These are phyloP conservation scores for Xenus cinereus DNA, from an alignment of 2,113 vertebrate genomes.

Conservation along the genomic window DNA sequence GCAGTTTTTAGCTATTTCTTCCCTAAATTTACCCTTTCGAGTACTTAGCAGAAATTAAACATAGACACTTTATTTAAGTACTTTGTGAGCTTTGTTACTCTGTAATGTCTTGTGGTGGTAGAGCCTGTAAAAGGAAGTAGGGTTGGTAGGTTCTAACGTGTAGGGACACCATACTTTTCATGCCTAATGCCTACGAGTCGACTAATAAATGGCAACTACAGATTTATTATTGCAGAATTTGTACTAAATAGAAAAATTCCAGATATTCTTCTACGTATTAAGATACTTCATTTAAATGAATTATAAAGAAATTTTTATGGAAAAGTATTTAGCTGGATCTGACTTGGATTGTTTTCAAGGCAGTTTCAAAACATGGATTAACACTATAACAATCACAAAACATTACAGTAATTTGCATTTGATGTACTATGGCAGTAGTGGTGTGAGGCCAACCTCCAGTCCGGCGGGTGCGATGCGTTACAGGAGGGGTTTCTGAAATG, in stretches of 20 bases:
- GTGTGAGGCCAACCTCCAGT: constrained; percentile 42
- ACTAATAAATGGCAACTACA: constrained; percentile 74
- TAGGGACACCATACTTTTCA: constrained; percentile 69
- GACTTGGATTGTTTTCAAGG: constrained; percentile 68
- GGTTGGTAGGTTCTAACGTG: constrained; percentile 71
- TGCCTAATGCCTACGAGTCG: constrained; percentile 66
- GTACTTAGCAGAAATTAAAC: constrained; percentile 77
- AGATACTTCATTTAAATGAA: constrained; percentile 73
- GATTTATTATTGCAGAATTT: constrained; percentile 76
- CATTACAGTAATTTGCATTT: constrained; percentile 72
- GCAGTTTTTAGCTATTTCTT: constrained; percentile 73
- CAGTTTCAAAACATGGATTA: constrained; percentile 64
- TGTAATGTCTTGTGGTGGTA: constrained; percentile 77
- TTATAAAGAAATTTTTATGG: constrained; percentile 70
- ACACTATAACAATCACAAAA: constrained; percentile 79
- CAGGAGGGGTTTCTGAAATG: constrained; percentile 62
- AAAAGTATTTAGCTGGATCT: constrained; percentile 70
- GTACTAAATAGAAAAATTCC: constrained; percentile 71
- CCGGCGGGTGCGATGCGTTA: not conserved
- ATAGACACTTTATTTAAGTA: constrained; percentile 82
- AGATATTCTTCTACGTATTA: constrained; percentile 74
- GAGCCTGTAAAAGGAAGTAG: constrained; percentile 73
- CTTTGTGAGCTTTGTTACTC: constrained; percentile 79
- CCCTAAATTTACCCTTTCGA: constrained; percentile 71
- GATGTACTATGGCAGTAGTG: constrained; percentile 54